Percentiles rank a stretch among this genome's conserved stretches.
Conservation (phyloP, 92 coral and sea anemone species). For the Paramuricea clavata region DNA sequence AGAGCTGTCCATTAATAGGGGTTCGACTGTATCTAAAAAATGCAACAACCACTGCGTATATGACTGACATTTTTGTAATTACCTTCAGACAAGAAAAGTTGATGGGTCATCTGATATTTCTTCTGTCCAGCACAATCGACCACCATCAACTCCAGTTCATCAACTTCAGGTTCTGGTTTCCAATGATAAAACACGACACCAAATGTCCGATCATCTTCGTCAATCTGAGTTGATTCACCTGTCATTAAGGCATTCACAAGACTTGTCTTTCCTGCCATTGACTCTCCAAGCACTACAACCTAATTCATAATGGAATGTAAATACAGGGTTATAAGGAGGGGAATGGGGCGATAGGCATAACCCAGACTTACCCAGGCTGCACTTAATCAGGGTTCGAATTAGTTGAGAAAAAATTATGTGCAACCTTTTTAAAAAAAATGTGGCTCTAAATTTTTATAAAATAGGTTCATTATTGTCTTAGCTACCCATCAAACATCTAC, state of each 20-base stretch:
- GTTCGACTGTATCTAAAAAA: too few species aligned
- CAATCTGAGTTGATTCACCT: slow-evolving; percentile 60
- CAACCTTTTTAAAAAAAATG: too few species aligned
- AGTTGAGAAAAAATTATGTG: too few species aligned
- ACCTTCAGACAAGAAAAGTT: slow-evolving; percentile 95
- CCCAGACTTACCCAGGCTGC: too few species aligned
- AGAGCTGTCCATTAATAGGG: too few species aligned
- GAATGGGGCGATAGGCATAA: too few species aligned
- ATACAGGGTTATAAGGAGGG: too few species aligned
- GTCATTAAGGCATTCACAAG: slow-evolving; percentile 77
- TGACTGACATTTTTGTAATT: background rate
- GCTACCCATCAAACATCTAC: too few species aligned
- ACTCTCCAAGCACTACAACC: slow-evolving; percentile 90
- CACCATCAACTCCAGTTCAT: slow-evolving; percentile 81
- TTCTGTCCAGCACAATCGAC: slow-evolving; percentile 98
- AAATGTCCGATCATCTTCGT: slow-evolving; percentile 79
- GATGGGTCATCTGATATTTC: slow-evolving; percentile 91
- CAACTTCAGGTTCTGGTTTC: slow-evolving; percentile 71
- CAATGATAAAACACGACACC: slow-evolving; percentile 88
- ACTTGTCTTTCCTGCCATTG: slow-evolving; percentile 93
- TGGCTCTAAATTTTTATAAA: too few species aligned
- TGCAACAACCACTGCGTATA: background rate
- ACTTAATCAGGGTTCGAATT: too few species aligned
- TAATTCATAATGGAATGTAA: too few species aligned
- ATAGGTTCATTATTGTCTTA: too few species aligned